Evolutionary conservation across 2,113 vertebrate genomes (phyloP).

Genomic region (Meriones unguiculatus): DNA sequence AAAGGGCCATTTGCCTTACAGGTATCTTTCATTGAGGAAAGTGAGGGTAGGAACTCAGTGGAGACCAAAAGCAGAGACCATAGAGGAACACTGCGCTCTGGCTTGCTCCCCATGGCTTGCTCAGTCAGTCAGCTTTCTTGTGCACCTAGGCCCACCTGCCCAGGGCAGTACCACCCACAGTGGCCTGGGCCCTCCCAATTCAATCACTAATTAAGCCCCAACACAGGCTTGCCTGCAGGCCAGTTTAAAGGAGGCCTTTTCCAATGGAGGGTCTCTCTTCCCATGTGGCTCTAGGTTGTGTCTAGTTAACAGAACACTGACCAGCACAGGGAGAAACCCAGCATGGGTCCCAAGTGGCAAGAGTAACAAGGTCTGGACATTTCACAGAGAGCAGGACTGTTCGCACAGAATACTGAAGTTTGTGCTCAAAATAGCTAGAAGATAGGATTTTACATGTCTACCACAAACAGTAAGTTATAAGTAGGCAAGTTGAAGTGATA

Average conservation of each 20-base stretch:
- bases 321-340: not conserved
- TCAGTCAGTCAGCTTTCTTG: not conserved
- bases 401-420: not conserved
- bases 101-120: not conserved
- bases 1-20: not conserved
- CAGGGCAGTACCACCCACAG: not conserved
- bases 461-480: not conserved
- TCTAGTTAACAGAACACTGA: not conserved
- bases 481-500: not conserved
- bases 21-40: not conserved
- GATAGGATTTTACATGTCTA: not conserved
- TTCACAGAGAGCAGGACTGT: not conserved
- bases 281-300: not conserved
- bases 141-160: not conserved
- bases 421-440: not conserved
- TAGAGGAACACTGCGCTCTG: not conserved
- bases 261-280: not conserved
- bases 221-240: not conserved
- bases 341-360: not conserved
- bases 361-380: not conserved
- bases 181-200: not conserved
- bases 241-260: not conserved
- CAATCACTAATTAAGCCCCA: not conserved
- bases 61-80: not conserved
- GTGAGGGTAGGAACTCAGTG: not conserved